These are phyloP conservation scores for Rutpela maculata DNA, from an alignment of 2,888 invertebrate genomes.

Conservation along the genomic window DNA sequence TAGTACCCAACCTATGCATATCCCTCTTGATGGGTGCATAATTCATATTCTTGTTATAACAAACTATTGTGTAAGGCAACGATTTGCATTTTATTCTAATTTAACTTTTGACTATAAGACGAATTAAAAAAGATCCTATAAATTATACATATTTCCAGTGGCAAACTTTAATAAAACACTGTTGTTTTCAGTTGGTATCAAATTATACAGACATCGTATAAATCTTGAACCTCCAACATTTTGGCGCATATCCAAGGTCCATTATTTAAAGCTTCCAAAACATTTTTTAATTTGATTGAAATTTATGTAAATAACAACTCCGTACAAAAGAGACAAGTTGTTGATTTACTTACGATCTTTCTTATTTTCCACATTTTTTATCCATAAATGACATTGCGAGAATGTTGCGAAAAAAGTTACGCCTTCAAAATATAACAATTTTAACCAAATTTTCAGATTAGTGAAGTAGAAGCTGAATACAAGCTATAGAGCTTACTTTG, in stretches of 20 bases:
- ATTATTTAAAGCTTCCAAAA: constrained; percentile 7
- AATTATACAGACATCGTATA: constrained; percentile 21
- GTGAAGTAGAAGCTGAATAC: no score
- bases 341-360: not conserved
- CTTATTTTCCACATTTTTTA: not conserved
- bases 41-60: not conserved
- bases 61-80: not conserved
- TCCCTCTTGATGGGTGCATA: not conserved
- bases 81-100: constrained; percentile 25
- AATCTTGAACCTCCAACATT: constrained; percentile 10
- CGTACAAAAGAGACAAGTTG: not conserved
- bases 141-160: constrained; percentile 8
- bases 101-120: not conserved
- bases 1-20: not conserved
- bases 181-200: constrained; percentile 11
- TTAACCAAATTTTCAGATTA: not conserved
- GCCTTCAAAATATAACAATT: not conserved
- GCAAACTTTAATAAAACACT: constrained; percentile 14
- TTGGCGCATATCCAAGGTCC: constrained; percentile 14
- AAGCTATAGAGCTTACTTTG: no score
- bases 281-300: constrained; percentile 16
- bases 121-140: constrained; percentile 4
- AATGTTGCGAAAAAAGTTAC: not conserved
- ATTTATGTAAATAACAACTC: constrained; percentile 3
- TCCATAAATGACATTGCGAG: not conserved